Evolutionary conservation across 1,140 invertebrate genomes (phyloP).

Genomic region (Polypedilum vanderplanki): DNA sequence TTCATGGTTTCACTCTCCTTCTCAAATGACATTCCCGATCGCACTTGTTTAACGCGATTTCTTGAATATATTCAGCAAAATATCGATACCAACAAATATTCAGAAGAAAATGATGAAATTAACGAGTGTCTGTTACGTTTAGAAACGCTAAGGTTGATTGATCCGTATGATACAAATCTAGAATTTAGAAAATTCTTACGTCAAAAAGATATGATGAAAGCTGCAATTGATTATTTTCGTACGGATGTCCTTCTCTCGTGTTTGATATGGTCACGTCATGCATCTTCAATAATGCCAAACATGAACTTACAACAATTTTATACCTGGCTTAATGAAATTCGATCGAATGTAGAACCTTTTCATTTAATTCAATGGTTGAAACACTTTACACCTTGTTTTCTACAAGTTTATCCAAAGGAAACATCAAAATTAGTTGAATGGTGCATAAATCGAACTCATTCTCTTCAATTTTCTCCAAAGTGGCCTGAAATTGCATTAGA

Average conservation of each 20-base stretch:
- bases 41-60: conserved; percentile 36
- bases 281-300: conserved; percentile 37
- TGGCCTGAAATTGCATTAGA: conserved; percentile 43
- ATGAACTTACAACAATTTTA: conserved; percentile 37
- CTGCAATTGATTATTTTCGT: conserved; percentile 37
- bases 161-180: conserved; percentile 40
- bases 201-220: conserved; percentile 37
- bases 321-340: conserved; percentile 38
- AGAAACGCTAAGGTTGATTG: conserved; percentile 40
- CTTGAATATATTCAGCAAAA: conserved; percentile 31
- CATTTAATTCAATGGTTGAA: conserved; percentile 40
- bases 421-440: conserved; percentile 41
- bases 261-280: conserved; percentile 41
- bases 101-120: conserved; percentile 38
- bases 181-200: conserved; percentile 44
- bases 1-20: conserved; percentile 40
- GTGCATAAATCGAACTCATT: conserved; percentile 40
- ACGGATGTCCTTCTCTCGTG: conserved; percentile 39
- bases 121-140: conserved; percentile 40
- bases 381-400: conserved; percentile 39
- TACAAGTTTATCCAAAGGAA: conserved; percentile 39
- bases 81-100: conserved; percentile 32
- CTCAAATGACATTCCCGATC: conserved; percentile 38
- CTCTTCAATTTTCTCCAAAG: conserved; percentile 39
- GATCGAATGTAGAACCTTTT: conserved; percentile 37